A percentile compares a stretch with the other conserved stretches of the same genome.
Conservation (phyloP, 2,113 vertebrate genomes). For the Prionailurus bengalensis region DNA sequence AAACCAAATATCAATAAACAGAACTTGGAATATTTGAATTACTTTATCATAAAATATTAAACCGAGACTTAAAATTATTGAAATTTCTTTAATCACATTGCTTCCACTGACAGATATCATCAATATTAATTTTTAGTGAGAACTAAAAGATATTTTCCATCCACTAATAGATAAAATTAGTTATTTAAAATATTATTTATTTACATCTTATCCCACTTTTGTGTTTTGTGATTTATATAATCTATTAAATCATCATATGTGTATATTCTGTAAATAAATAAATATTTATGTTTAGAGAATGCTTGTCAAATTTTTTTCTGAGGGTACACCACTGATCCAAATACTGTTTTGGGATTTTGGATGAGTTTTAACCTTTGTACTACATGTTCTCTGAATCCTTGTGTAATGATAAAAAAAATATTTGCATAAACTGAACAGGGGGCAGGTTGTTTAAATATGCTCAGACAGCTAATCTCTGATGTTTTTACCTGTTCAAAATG, state of each 20-base stretch:
- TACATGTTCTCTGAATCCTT: slow-evolving; percentile 50
- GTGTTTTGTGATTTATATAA: background rate
- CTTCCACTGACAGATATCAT: background rate
- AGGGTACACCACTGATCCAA: background rate
- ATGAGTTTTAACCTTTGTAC: slow-evolving; percentile 67
- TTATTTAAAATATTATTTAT: slow-evolving; percentile 27
- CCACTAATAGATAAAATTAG: background rate
- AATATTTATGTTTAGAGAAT: slow-evolving; percentile 6
- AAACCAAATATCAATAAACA: background rate
- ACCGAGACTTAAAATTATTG: slow-evolving; percentile 21
- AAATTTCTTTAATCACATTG: slow-evolving; percentile 5
- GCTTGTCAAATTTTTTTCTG: background rate
- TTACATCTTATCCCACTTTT: background rate
- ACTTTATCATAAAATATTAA: slow-evolving; percentile 55
- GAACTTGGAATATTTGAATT: slow-evolving; percentile 13
- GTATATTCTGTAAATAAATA: background rate
- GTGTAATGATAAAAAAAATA: slow-evolving; percentile 56
- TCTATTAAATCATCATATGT: background rate
- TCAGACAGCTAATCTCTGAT: background rate
- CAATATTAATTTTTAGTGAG: slow-evolving; percentile 6
- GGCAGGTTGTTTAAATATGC: slow-evolving; percentile 59
- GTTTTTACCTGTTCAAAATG: slow-evolving; percentile 9
- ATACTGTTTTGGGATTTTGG: background rate
- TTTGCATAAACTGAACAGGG: slow-evolving; percentile 40
- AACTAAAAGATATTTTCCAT: background rate